A percentile compares a stretch with the other conserved stretches of the same genome.
Evolutionary conservation across 2,888 invertebrate genomes (phyloP).

Genomic region (Ceriagrion tenellum): DNA sequence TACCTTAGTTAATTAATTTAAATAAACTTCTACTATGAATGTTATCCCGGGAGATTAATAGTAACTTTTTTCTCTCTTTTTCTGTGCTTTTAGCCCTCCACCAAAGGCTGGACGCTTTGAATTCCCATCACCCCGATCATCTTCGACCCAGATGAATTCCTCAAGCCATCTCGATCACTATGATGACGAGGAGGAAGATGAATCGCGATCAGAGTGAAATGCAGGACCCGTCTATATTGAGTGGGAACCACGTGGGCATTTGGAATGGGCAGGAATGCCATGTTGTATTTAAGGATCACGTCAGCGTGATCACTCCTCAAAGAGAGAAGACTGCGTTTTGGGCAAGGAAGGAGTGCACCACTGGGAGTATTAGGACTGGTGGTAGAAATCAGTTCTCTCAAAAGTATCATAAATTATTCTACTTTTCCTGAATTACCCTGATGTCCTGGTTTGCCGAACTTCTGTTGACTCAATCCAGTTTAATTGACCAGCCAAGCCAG

Average conservation of each 20-base stretch:
- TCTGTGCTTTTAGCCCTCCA: slow-evolving; percentile 76
- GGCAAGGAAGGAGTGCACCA: background rate
- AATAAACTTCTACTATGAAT: no score
- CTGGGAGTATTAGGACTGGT: background rate
- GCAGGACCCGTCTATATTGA: background rate
- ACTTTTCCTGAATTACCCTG: slow-evolving; percentile 35
- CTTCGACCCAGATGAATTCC: background rate
- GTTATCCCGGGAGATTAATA: no score
- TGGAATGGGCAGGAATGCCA: slow-evolving; percentile 44
- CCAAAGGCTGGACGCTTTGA: slow-evolving; percentile 78
- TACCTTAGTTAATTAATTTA: no score
- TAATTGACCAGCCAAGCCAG: background rate
- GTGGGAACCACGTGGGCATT: background rate
- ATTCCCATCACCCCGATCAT: slow-evolving; percentile 70
- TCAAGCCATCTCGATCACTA: slow-evolving; percentile 26
- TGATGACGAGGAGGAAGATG: slow-evolving; percentile 63
- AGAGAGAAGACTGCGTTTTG: slow-evolving; percentile 36
- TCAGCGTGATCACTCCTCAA: background rate
- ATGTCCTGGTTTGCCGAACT: slow-evolving; percentile 39
- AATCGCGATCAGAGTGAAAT: slow-evolving; percentile 50
- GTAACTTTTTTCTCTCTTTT: no score
- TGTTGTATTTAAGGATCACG: background rate
- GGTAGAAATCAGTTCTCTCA: background rate
- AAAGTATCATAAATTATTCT: background rate
- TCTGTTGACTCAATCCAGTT: background rate